phyloP scores from a whole-genome alignment of 2,797 vertebrate species.

The Artibeus jamaicensis region DNA sequence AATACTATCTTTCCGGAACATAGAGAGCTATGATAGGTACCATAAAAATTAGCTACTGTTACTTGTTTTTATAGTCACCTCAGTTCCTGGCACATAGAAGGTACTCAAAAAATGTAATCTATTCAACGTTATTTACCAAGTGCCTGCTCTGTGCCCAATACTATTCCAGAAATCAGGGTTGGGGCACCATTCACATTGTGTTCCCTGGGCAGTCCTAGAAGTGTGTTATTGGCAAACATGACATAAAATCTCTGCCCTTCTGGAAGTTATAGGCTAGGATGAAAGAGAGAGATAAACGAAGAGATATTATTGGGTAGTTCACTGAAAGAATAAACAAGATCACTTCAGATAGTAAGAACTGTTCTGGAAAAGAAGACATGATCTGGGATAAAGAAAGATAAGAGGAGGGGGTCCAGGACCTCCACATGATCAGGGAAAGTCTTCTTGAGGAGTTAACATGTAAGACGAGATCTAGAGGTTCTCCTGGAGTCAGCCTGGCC shows the following conservation, averaged over 20 bases:
- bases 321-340: not conserved
- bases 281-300: not conserved
- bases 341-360: not conserved
- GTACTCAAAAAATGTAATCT: not conserved
- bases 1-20: not conserved
- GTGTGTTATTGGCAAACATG: not conserved
- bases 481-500: not conserved
- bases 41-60: not conserved
- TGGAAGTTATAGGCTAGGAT: not conserved
- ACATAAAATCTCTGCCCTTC: not conserved
- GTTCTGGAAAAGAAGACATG: not conserved
- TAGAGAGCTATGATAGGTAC: not conserved
- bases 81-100: not conserved
- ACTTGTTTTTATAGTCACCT: not conserved
- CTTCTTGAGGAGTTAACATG: accelerated
- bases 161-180: not conserved
- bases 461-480: not conserved
- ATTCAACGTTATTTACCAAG: not conserved
- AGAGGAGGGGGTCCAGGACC: accelerated
- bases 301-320: not conserved
- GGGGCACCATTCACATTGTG: not conserved
- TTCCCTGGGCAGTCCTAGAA: not conserved
- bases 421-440: not conserved
- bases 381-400: not conserved
- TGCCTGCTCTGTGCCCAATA: not conserved